A percentile compares a stretch with the other conserved stretches of the same genome.
phyloP scores from a whole-genome alignment of 2,888 invertebrate species.

The Coenonympha glycerion region DNA sequence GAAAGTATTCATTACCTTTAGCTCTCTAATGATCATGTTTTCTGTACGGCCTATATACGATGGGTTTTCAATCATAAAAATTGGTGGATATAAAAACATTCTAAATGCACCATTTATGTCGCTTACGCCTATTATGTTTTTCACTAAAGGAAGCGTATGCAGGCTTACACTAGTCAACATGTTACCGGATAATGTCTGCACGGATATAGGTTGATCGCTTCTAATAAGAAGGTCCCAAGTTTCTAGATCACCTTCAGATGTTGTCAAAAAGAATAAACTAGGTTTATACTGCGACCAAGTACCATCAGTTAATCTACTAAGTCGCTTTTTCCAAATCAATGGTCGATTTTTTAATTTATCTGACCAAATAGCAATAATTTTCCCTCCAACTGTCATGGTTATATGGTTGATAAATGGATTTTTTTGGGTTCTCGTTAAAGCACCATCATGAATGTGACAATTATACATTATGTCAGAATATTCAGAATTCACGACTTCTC shows the following conservation, averaged over 20 bases:
- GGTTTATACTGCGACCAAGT: conserved; percentile 86
- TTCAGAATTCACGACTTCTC: conserved; percentile 78
- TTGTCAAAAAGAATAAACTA: conserved; percentile 81
- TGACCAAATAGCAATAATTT: conserved; percentile 84
- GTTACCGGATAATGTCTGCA: conserved; percentile 80
- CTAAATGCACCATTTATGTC: conserved; percentile 81
- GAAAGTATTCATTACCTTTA: conserved; percentile 69
- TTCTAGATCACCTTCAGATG: conserved; percentile 85
- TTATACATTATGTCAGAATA: conserved; percentile 59
- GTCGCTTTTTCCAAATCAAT: conserved; percentile 80
- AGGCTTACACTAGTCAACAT: conserved; percentile 79
- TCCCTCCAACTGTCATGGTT: conserved; percentile 83
- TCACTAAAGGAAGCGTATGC: conserved; percentile 73
- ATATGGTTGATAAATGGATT: conserved; percentile 79
- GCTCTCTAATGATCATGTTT: conserved; percentile 70
- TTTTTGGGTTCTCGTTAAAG: conserved; percentile 75
- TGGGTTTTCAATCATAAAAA: conserved; percentile 65
- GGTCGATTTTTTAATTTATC: conserved; percentile 78
- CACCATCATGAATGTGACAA: conserved; percentile 81
- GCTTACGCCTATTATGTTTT: conserved; percentile 80
- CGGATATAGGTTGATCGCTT: conserved; percentile 81
- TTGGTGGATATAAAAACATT: conserved; percentile 76
- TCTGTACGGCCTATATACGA: conserved; percentile 59
- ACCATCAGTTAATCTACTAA: conserved; percentile 77
- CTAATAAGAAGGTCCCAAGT: conserved; percentile 86